Percentiles rank a stretch among this genome's conserved stretches.
These are phyloP conservation scores for Anthonomus grandis DNA, from an alignment of 1,140 invertebrate genomes.

Conservation along the genomic window DNA sequence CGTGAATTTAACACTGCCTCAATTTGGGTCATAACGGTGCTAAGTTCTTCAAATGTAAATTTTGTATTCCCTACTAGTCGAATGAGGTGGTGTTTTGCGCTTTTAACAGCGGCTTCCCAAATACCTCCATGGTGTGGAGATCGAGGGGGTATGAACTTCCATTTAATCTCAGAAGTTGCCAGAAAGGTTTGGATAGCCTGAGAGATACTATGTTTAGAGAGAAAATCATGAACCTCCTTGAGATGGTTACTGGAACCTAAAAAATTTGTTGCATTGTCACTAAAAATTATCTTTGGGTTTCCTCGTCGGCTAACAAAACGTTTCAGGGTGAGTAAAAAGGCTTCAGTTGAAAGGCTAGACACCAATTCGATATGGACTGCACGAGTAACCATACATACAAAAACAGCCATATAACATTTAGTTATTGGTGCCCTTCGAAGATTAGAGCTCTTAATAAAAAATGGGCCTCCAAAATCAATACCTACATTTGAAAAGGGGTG, in stretches of 20 bases:
- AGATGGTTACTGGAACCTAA: constrained; percentile 16
- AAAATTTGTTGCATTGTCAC: constrained; percentile 24
- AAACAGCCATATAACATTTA: constrained; percentile 7
- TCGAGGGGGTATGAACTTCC: constrained; percentile 32
- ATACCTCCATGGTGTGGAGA: constrained; percentile 28
- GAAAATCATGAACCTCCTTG: background rate
- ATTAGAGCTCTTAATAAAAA: background rate
- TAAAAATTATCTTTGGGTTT: constrained; percentile 9
- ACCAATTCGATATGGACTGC: constrained; percentile 2
- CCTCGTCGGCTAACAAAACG: constrained; percentile 12
- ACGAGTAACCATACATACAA: constrained; percentile 6
- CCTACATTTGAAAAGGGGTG: background rate
- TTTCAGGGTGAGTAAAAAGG: background rate
- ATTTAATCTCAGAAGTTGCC: constrained; percentile 15
- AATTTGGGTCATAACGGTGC: background rate
- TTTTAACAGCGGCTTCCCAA: constrained; percentile 20
- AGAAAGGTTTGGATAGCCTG: background rate
- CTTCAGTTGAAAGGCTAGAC: background rate
- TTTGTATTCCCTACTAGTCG: constrained; percentile 11
- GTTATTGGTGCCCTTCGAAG: background rate
- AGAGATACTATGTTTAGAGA: background rate
- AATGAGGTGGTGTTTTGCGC: constrained; percentile 16
- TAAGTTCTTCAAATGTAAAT: constrained; percentile 9
- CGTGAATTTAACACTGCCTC: no score
- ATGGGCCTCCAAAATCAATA: constrained; percentile 4